Evolutionary conservation across 2,113 vertebrate genomes (phyloP), one percentile per base, ranked within the genome.

Genomic region (Prionailurus viverrinus): DNA sequence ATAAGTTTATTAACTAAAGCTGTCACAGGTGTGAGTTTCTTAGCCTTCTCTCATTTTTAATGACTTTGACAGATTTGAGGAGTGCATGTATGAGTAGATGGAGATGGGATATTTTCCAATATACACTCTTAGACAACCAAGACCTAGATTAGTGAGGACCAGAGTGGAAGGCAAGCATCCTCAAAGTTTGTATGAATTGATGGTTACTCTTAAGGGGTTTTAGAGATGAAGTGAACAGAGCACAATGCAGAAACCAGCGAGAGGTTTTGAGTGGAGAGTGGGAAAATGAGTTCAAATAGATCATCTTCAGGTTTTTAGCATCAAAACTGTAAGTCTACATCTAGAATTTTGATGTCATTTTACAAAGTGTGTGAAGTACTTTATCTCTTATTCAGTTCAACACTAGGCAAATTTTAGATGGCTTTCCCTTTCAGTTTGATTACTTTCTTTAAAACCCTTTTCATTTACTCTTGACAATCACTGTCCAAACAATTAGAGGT

Each of bases 241-340:
- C 4, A 79, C 5, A 45, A 21, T 36, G 11, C 1, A 53, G 55
- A 3, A 5, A 3, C 13, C 13, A 9, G 2, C 19, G n/a, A 65
- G 18, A 68, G 4, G 10, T 61, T 36, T 53, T 39, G 7, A 61
- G 73, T 33, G 4, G 18, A 68, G 14, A 53, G 3, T 21, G 5
- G 12, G 33, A 25, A 78, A 29, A 45, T 0, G 1, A 45, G 3
- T 21, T 41, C 21, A 83, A 15, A 51, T 13, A 5, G 19, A 5
- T 27, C 5, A 36, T 58, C 9, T 83, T 82, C 41, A 66, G 29
- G n/a, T 45, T 87, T n/a, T 78, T 45, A 4, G 5, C 36, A 10
- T 61, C 23, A 74, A 81, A 90, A n/a, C 10, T 1, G 0, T 4
- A 65, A 25, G 41, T 61, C 3, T 69, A 21, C 4, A 81, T 1